phyloP scores from a whole-genome alignment of 2,888 invertebrate genomes.

The Drosophila subquinaria region DNA sequence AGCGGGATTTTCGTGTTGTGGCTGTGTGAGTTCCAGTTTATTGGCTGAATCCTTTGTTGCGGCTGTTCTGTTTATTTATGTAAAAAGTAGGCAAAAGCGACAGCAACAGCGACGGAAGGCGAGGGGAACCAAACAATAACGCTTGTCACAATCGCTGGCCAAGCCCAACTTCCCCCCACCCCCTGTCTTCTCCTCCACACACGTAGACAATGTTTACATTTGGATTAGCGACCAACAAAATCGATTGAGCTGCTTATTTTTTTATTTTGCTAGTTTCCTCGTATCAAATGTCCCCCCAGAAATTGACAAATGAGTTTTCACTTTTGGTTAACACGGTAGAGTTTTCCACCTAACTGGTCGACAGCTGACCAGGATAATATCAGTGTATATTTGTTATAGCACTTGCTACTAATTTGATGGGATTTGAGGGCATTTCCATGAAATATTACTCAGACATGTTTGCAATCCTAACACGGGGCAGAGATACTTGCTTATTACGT shows the following conservation, averaged over 20 bases:
- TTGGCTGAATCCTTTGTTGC: constrained; percentile 74
- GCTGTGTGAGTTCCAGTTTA: constrained; percentile 41
- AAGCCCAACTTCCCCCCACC: constrained; percentile 13
- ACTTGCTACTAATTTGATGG: constrained; percentile 36
- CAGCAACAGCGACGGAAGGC: not conserved
- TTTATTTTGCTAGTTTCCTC: constrained; percentile 34
- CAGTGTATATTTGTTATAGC: constrained; percentile 1
- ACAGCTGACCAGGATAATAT: constrained; percentile 23
- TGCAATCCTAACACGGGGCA: not conserved
- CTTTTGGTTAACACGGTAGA: constrained; percentile 23
- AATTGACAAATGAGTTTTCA: constrained; percentile 56
- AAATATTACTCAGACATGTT: not conserved
- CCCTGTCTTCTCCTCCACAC: not conserved
- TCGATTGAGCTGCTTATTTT: constrained; percentile 35
- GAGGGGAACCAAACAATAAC: constrained; percentile 27
- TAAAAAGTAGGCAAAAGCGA: constrained; percentile 35
- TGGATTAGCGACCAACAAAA: constrained; percentile 50
- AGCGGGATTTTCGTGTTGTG: constrained; percentile 18
- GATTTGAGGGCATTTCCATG: constrained; percentile 22
- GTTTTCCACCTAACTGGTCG: constrained; percentile 24
- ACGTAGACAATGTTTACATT: constrained; percentile 51
- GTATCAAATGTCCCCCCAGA: constrained; percentile 50
- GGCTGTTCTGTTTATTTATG: constrained; percentile 53
- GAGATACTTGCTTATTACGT: not conserved
- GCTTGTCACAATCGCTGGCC: constrained; percentile 29